Evolutionary conservation across 2,113 vertebrate species (phyloP).

Genomic region (Prietella phreatophila): DNA sequence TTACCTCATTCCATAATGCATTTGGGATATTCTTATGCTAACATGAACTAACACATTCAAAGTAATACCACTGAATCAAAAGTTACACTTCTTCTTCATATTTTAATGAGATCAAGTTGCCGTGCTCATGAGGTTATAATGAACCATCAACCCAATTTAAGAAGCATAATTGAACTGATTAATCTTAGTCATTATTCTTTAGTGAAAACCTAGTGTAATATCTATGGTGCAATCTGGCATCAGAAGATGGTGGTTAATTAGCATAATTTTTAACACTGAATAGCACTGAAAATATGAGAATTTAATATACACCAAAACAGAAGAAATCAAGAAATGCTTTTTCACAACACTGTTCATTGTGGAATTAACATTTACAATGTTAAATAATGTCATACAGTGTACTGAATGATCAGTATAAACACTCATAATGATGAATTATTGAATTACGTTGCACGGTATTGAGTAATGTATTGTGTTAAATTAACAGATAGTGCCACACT

Average conservation of each 20-base stretch:
- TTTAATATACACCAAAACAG: background rate
- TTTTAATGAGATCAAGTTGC: background rate
- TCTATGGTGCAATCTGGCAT: background rate
- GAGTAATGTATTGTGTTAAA: background rate
- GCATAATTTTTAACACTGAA: too few relatives aligned
- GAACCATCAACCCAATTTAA: background rate
- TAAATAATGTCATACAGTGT: background rate
- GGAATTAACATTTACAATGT: background rate
- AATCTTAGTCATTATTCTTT: background rate
- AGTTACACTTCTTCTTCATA: background rate
- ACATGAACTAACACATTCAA: background rate
- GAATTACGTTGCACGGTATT: background rate
- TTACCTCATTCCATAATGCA: background rate
- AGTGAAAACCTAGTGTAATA: background rate
- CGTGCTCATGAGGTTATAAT: background rate
- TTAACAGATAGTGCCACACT: background rate
- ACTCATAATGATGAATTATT: background rate
- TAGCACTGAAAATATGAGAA: background rate
- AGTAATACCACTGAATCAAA: background rate
- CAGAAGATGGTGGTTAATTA: too few relatives aligned
- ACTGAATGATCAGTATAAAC: background rate
- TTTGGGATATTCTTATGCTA: background rate
- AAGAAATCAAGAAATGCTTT: too few relatives aligned
- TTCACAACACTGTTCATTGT: background rate
- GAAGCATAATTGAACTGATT: background rate